Base-by-base conservation (phyloP, 2,797 vertebrate species). In the Carapus acus region DNA sequence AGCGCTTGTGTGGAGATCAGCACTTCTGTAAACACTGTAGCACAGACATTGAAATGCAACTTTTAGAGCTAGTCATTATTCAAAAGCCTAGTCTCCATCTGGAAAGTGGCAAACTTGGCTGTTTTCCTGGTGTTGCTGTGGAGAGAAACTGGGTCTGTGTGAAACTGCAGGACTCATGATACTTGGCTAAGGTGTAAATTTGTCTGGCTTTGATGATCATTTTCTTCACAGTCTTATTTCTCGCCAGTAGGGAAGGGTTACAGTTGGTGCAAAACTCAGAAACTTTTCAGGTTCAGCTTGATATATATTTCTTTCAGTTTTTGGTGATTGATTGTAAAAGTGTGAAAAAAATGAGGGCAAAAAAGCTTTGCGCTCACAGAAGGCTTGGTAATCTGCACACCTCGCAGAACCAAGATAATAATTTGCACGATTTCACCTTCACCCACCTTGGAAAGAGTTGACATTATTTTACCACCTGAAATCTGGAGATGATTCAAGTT, bases 151-250 rank as follows among this genome's bases (percentile, higher is more conserved):
- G 78, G 77, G 84, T 78, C 81, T 84, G 84, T 87, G 85, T 84
- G 86, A 88, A 88, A 87, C 79, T 83, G 81, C 84, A 85, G 77
- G 82, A 88, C 79, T 85, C 56, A 71, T 79, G 84, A 82, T 84
- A 81, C 85, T 85, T 85, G 82, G 84, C 85, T 78, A 84, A 88
- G 81, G 85, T 87, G 87, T 88, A 86, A 86, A 88, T 87, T 85
- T 85, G 80, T 85, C 84, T 86, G 82, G 81, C 82, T 83, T 82
- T 69, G 73, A 80, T 82, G 63, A 86, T 86, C 74, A 80, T 78
- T 87, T 86, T 87, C 79, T 78, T 83, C 78, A 60, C 80, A 73
- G 66, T 54, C 62, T 43, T 43, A 36, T 56, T 66, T 64, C 24
- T 65, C 79, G 72, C 81, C 77, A 75, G 47, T 36, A 58, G 61